Conservation (phyloP, 2,888 invertebrate species). For the Dione juno region DNA sequence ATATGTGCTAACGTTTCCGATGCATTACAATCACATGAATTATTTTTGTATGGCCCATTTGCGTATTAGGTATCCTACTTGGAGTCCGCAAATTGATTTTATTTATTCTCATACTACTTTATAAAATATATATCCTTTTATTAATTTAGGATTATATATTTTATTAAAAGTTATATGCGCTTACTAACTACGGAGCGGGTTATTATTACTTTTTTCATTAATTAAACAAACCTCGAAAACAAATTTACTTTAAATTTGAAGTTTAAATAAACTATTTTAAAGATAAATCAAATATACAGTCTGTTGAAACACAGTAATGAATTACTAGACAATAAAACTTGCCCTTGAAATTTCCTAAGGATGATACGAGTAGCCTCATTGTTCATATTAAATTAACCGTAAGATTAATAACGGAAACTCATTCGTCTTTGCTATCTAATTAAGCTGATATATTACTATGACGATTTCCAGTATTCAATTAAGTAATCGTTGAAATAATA, state of each 20-base stretch:
- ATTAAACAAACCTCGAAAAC: not conserved
- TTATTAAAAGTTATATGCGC: too few relatives aligned
- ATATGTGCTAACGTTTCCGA: slow-evolving; percentile 46
- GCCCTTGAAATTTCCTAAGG: slow-evolving; percentile 51
- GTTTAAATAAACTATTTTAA: not conserved
- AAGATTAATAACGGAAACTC: slow-evolving; percentile 73
- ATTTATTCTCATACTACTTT: slow-evolving; percentile 27
- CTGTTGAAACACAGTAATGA: too few relatives aligned
- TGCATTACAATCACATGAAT: slow-evolving; percentile 44
- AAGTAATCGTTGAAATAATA: not conserved
- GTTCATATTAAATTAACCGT: slow-evolving; percentile 72
- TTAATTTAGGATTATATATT: not conserved
- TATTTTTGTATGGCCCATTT: slow-evolving; percentile 43
- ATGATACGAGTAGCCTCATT: slow-evolving; percentile 53
- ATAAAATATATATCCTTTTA: not conserved
- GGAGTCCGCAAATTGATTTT: slow-evolving; percentile 32
- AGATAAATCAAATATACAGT: not conserved
- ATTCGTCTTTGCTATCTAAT: slow-evolving; percentile 43
- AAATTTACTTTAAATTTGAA: not conserved
- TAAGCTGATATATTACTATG: not conserved
- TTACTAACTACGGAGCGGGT: too few relatives aligned
- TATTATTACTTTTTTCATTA: not conserved
- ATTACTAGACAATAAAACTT: slow-evolving; percentile 40
- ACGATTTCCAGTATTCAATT: not conserved
- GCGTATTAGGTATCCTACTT: slow-evolving; percentile 42